Conservation (phyloP, 1,140 invertebrate species). For the Ditylenchus dipsaci region DNA sequence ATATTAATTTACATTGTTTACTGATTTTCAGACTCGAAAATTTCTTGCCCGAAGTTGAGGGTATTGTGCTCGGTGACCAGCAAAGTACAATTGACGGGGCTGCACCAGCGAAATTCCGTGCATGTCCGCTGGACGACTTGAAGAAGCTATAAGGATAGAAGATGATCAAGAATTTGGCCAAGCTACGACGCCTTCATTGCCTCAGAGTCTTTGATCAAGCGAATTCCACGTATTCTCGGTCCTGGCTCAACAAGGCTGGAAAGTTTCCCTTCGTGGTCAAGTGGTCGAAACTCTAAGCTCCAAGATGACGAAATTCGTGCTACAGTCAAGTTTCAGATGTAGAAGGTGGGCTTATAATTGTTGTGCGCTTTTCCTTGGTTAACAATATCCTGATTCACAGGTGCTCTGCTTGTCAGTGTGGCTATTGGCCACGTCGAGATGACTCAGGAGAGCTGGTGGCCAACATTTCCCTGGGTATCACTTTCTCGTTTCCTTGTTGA, state of each 20-base stretch:
- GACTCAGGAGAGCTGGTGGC: no score
- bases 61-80: conserved; percentile 95
- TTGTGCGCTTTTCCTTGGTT: no score
- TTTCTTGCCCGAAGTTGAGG: conserved; percentile 94
- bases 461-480: no score
- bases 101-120: conserved; percentile 83
- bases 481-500: no score
- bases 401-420: no score
- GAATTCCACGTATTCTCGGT: conserved; percentile 93
- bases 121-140: conserved; percentile 94
- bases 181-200: conserved; percentile 97
- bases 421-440: no score
- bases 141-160: conserved; percentile 99
- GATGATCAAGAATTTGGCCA: conserved; percentile 91
- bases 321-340: no score
- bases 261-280: conserved; percentile 97
- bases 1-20: no score
- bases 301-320: conserved; percentile 98
- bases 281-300: conserved; percentile 89
- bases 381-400: no score
- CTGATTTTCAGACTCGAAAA: no score
- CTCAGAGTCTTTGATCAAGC: conserved; percentile 95
- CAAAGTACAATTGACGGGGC: conserved; percentile 98
- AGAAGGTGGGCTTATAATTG: no score
- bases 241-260: conserved; percentile 97